Percentiles rank a stretch among this genome's conserved stretches.
Conservation (phyloP, 1,140 invertebrate species). For the Ectropis grisescens region DNA sequence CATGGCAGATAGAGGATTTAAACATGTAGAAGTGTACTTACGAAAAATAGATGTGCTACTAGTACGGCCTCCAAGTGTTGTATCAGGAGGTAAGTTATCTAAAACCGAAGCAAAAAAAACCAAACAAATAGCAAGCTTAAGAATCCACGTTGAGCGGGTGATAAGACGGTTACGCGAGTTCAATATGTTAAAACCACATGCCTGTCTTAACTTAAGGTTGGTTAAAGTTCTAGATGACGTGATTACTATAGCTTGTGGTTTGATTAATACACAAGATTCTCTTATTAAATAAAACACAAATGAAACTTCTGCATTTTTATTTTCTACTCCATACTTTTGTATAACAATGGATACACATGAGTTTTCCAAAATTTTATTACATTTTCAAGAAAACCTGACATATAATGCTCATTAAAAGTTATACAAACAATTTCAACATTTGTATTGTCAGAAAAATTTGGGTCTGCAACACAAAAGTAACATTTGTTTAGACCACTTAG, state of each 20-base stretch:
- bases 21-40: conserved; percentile 30
- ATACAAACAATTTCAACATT: conserved; percentile 9
- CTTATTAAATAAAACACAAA: conserved; percentile 24
- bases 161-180: conserved; percentile 27
- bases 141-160: conserved; percentile 31
- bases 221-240: conserved; percentile 17
- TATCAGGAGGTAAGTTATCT: conserved; percentile 13
- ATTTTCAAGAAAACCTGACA: conserved; percentile 5
- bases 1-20: conserved; percentile 44
- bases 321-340: no score
- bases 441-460: conserved; percentile 22
- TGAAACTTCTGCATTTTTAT: no score
- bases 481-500: conserved; percentile 15
- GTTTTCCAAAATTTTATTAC: conserved; percentile 8
- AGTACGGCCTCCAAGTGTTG: conserved; percentile 45
- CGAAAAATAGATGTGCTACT: conserved; percentile 20
- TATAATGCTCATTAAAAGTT: conserved; percentile 5
- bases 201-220: conserved; percentile 18
- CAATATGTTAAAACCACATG: conserved; percentile 25
- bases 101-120: conserved; percentile 25
- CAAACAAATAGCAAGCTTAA: conserved; percentile 30
- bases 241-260: conserved; percentile 24
- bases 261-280: conserved; percentile 30
- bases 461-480: conserved; percentile 28
- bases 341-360: conserved; percentile 10